Evolutionary conservation across 2,113 vertebrate species (phyloP).

Genomic region (Lagopus leucura): DNA sequence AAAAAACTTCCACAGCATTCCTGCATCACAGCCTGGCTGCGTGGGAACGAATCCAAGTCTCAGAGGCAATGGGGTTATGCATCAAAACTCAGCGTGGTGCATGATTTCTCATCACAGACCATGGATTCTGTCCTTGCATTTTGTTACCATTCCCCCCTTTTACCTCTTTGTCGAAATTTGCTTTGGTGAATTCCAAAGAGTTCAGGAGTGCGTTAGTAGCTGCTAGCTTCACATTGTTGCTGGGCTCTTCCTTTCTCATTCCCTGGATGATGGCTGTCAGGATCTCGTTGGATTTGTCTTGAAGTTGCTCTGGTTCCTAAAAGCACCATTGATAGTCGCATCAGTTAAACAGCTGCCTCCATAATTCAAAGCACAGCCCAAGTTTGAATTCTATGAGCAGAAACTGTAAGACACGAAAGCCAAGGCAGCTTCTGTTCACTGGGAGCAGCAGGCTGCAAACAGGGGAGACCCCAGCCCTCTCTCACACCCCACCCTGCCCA

Average conservation of each 20-base stretch:
- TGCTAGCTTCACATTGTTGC: constrained; percentile 97
- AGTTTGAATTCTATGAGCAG: neutral
- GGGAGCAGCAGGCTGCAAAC: neutral
- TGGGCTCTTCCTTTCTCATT: constrained; percentile 99
- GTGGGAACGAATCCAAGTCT: constrained; percentile 18
- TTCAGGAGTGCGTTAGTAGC: constrained; percentile 98
- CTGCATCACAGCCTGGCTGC: rapidly evolving
- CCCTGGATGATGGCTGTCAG: constrained; percentile 99
- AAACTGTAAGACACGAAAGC: neutral
- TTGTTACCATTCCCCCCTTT: neutral
- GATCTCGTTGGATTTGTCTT: constrained; percentile 98
- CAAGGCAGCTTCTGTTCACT: neutral
- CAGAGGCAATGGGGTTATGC: neutral
- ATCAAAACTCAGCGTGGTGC: constrained; percentile 72
- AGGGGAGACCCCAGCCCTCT: neutral
- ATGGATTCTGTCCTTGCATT: neutral
- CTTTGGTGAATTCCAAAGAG: constrained; percentile 98
- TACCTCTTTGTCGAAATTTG: constrained; percentile 99
- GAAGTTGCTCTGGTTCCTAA: constrained; percentile 97
- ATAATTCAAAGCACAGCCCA: rapidly evolving
- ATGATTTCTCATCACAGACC: constrained; percentile 65
- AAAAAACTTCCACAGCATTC: neutral
- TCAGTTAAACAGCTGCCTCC: neutral
- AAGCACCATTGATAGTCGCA: neutral
- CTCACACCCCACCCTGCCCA: neutral